These are phyloP conservation scores for Hucho hucho DNA, from an alignment of 2,113 vertebrate genomes.

Conservation along the genomic window DNA sequence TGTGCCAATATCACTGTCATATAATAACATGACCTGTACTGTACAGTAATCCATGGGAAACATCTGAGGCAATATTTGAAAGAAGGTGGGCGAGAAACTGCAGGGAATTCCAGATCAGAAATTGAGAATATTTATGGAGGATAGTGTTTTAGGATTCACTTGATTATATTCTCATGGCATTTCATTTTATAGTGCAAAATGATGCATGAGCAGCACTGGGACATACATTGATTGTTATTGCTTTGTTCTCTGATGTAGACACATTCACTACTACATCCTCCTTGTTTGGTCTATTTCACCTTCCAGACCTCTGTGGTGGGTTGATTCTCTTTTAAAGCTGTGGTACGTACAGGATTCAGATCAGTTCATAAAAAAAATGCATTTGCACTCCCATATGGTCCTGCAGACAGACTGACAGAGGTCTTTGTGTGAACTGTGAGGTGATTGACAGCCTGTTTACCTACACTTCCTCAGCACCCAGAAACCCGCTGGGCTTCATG, in stretches of 20 bases:
- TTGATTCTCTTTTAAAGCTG: background rate
- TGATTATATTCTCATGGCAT: too few species aligned
- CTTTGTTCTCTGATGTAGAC: too few species aligned
- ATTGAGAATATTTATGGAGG: too few species aligned
- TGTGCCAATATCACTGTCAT: background rate
- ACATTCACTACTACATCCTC: background rate
- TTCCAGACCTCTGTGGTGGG: background rate
- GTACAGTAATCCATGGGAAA: too few species aligned
- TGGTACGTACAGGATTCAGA: background rate
- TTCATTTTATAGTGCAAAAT: too few species aligned
- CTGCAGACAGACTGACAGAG: background rate
- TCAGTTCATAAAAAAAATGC: conserved; percentile 8
- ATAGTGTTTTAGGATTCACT: too few species aligned
- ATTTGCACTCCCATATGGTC: conserved; percentile 3
- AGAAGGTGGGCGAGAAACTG: too few species aligned
- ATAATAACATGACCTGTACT: too few species aligned
- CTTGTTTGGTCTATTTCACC: background rate
- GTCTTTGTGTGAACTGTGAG: conserved; percentile 11
- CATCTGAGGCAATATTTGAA: too few species aligned
- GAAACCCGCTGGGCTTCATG: background rate
- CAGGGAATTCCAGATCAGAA: background rate
- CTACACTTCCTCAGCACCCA: background rate
- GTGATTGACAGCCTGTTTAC: conserved; percentile 33
- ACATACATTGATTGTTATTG: too few species aligned
- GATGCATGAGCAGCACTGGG: too few species aligned